Conservation (phyloP, 2,113 vertebrate genomes). For the Gasterosteus aculeatus region DNA sequence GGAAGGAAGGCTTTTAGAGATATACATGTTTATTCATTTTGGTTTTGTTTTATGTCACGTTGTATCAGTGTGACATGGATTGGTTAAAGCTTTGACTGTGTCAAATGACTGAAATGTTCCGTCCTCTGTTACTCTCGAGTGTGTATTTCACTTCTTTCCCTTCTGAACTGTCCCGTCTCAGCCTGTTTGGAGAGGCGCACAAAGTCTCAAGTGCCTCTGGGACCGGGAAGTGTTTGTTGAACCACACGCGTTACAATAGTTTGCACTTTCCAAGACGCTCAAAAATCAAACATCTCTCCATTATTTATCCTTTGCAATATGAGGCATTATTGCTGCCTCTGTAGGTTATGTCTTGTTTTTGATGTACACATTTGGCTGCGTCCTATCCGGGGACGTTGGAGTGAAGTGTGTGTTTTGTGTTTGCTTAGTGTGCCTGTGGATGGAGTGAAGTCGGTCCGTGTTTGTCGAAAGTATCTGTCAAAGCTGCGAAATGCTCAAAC, state of each 20-base stretch:
- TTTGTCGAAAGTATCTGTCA: slow-evolving; percentile 40
- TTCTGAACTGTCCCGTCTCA: slow-evolving; percentile 11
- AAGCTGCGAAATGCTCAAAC: slow-evolving; percentile 44
- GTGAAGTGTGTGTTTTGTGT: slow-evolving; percentile 46
- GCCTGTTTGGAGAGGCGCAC: slow-evolving; percentile 45
- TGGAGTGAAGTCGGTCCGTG: slow-evolving; percentile 35
- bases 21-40: neutral
- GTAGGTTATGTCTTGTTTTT: slow-evolving; percentile 26
- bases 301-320: slow-evolving; percentile 59
- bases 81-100: slow-evolving; percentile 60
- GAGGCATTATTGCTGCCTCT: slow-evolving; percentile 43
- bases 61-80: slow-evolving; percentile 48
- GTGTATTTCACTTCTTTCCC: slow-evolving; percentile 16
- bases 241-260: slow-evolving; percentile 49
- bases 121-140: slow-evolving; percentile 52
- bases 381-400: slow-evolving; percentile 30
- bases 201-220: slow-evolving; percentile 68
- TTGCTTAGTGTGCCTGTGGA: slow-evolving; percentile 57
- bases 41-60: slow-evolving; percentile 37
- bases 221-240: slow-evolving; percentile 48
- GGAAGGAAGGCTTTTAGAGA: slow-evolving; percentile 44
- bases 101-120: slow-evolving; percentile 43
- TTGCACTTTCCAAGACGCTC: slow-evolving; percentile 55
- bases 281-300: slow-evolving; percentile 51
- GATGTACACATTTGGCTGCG: slow-evolving; percentile 23